Evolutionary conservation across 1,140 invertebrate genomes (phyloP).

Genomic region (Drosophila paulistorum): DNA sequence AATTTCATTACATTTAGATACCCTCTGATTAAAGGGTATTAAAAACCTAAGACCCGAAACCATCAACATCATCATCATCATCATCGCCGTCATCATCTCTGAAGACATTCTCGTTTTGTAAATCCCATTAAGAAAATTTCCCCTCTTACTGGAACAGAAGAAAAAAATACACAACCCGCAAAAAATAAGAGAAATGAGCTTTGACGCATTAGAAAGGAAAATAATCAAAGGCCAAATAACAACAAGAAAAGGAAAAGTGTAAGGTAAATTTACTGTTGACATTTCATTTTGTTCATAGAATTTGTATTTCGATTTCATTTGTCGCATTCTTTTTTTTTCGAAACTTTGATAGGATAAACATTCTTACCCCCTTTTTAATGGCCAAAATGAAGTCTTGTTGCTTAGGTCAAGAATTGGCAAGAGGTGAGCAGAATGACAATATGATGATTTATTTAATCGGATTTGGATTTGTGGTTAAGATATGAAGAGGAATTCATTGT

Average conservation of each 20-base stretch:
- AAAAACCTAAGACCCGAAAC: slow-evolving; percentile 6
- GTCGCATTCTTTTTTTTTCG: slow-evolving; percentile 15
- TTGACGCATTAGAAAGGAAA: slow-evolving; percentile 76
- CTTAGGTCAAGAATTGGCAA: slow-evolving; percentile 5
- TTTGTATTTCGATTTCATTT: slow-evolving; percentile 55
- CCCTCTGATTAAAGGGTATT: neutral
- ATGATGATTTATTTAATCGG: neutral
- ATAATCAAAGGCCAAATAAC: slow-evolving; percentile 13
- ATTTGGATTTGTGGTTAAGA: neutral
- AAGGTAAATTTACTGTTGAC: slow-evolving; percentile 70
- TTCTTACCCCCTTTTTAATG: neutral
- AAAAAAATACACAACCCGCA: slow-evolving; percentile 28
- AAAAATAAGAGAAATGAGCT: slow-evolving; percentile 79
- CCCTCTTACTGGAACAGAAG: neutral
- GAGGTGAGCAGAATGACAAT: neutral
- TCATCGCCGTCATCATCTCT: slow-evolving; percentile 14
- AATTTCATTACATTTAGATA: neutral
- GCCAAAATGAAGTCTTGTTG: neutral
- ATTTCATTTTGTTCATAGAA: slow-evolving; percentile 77
- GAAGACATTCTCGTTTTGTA: slow-evolving; percentile 56
- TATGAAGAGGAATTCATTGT: neutral
- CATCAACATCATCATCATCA: slow-evolving; percentile 18
- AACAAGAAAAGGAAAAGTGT: slow-evolving; percentile 11
- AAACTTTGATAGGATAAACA: slow-evolving; percentile 34
- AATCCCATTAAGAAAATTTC: slow-evolving; percentile 75